Conservation (phyloP, 2,797 vertebrate genomes). For the Schizothorax lantsangensis region DNA sequence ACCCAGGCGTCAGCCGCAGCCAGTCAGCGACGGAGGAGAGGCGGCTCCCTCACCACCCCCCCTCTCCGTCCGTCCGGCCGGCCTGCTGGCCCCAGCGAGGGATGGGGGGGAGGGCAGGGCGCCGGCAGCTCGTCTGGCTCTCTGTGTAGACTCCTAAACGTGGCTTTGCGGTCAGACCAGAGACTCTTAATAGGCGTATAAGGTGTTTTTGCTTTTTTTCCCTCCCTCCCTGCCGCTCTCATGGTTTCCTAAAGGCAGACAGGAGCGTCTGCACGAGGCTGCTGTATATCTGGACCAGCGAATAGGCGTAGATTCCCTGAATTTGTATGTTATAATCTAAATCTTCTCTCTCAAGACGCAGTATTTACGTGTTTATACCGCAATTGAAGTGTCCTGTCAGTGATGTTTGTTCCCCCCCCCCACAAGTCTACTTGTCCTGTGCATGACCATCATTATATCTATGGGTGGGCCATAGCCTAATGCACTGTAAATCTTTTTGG, state of each 20-base stretch:
- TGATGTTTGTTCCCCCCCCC: conserved; percentile 5
- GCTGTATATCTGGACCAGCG: conserved; percentile 68
- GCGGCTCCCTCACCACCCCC: conserved; percentile 30
- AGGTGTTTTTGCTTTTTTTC: conserved; percentile 72
- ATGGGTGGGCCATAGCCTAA: background rate
- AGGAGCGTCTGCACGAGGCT: conserved; percentile 62
- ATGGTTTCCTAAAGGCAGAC: conserved; percentile 46
- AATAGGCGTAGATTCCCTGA: conserved; percentile 29
- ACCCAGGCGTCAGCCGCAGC: conserved; percentile 70
- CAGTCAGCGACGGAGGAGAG: conserved; percentile 54
- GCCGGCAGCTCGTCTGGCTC: conserved; percentile 79
- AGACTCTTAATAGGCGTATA: conserved; percentile 79
- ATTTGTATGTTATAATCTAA: conserved; percentile 50
- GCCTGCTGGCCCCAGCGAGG: conserved; percentile 60
- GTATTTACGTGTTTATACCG: conserved; percentile 1
- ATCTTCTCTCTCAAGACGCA: background rate
- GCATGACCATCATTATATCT: background rate
- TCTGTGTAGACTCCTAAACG: conserved; percentile 79
- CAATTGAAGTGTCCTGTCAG: conserved; percentile 24
- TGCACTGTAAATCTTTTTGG: background rate
- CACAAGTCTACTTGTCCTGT: conserved; percentile 4
- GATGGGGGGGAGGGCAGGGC: conserved; percentile 67
- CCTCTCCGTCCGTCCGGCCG: conserved; percentile 63
- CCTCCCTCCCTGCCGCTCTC: conserved; percentile 58
- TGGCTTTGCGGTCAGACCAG: conserved; percentile 79